Percentiles rank a stretch among this genome's conserved stretches.
Conservation (phyloP, 2,113 vertebrate species). For the Oryzias melastigma region DNA sequence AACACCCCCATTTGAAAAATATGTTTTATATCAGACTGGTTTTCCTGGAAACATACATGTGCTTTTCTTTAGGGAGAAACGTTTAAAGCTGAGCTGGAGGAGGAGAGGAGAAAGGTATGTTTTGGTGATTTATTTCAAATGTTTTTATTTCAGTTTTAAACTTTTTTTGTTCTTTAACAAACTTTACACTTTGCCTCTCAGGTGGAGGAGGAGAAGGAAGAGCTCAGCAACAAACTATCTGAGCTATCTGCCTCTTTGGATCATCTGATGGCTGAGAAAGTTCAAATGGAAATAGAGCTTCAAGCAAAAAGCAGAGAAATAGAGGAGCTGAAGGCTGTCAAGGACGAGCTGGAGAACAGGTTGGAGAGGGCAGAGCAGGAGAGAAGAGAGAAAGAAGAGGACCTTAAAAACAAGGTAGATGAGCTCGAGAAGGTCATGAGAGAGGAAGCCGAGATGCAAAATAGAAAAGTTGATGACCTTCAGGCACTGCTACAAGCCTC, state of each 20-base stretch:
- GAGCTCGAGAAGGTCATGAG: slow-evolving; percentile 62
- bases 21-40: no score
- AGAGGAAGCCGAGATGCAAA: slow-evolving; percentile 75
- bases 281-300: slow-evolving; percentile 69
- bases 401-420: slow-evolving; percentile 53
- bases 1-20: not conserved
- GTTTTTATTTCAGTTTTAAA: not conserved
- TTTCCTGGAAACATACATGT: not conserved
- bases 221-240: slow-evolving; percentile 46
- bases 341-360: slow-evolving; percentile 75
- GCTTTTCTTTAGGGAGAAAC: slow-evolving; percentile 65
- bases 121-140: not conserved
- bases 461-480: slow-evolving; percentile 55
- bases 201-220: slow-evolving; percentile 67
- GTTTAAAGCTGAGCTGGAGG: slow-evolving; percentile 81
- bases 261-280: slow-evolving; percentile 74
- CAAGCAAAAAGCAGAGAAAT: slow-evolving; percentile 55
- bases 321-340: slow-evolving; percentile 53
- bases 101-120: slow-evolving; percentile 60
- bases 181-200: not conserved
- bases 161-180: not conserved
- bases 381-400: slow-evolving; percentile 64
- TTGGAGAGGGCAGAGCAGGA: slow-evolving; percentile 71
- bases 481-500: slow-evolving; percentile 72
- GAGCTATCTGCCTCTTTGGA: slow-evolving; percentile 59